Base-by-base conservation (phyloP, 2,113 vertebrate species). In the Pungitius pungitius region DNA sequence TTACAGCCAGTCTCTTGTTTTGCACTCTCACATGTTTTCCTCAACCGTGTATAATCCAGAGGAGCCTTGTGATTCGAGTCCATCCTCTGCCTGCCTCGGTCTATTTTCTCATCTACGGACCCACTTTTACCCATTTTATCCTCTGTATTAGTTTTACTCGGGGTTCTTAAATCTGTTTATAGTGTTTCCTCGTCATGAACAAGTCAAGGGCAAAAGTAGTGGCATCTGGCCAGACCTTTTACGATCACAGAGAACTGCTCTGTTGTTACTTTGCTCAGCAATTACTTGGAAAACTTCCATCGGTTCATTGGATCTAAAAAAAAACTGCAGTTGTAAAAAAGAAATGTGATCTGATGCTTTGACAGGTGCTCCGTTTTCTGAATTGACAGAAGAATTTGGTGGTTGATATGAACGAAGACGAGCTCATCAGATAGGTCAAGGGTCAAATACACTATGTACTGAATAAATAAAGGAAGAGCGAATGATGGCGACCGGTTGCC, bases 121-220 rank as follows among this genome's bases (percentile, higher is more conserved):
- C 18, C 18, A 12, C 49, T 51, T 51, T 12, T n/a, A 51, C 47
- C 43, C 17, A 20, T 47, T 47, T 47, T 47, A 17, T 47, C 45
- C 49, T 52, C 49, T 52, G 49, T 14, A 11, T 40, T 13, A 13
- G 7, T 42, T 42, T 15, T 15, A 15, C 30, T 30, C 30, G 2
- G 30, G 30, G 30, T 30, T 30, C 30, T 30, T 30, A 30, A 6
- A 35, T 35, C 27, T 62, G 55, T 75, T 84, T 54, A 63, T 52
- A 63, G 43, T 63, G 42, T 67, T 80, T 69, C 22, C 61, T 51
- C 64, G 62, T 81, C 78, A 78, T 82, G 79, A 85, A 67, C 35
- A 42, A 64, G 43, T 52, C 69, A 55, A 80, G 66, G 64, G 15
- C 57, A 80, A 8, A 9, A 51, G 39, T 63, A 47, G 11, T 55